Evolutionary conservation across 2,888 invertebrate species (phyloP), one percentile per base, ranked within the genome.

Genomic region (Entomobrya proxima): DNA sequence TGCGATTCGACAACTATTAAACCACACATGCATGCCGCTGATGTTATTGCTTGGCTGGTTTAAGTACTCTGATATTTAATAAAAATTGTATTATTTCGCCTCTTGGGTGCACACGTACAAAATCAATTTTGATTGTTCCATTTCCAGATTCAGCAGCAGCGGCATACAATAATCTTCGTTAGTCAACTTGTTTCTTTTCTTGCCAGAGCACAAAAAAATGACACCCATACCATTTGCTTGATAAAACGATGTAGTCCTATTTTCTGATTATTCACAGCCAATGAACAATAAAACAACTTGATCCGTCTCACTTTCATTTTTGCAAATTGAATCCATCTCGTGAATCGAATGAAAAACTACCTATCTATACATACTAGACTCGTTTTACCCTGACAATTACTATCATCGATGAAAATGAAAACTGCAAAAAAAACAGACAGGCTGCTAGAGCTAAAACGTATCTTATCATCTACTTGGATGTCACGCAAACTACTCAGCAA

Each of bases 261-360:
- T 44, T 67, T 72, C 13, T 72, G 47, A 37, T 67, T 72, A 47
- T 47, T 44, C 72, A n/a, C 47, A 72, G 47, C 30, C 47, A 47
- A n/a, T 30, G 32, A 44, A 47, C 30, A 72, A 72, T 72, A 47
- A 72, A 18, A 47, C 30, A 72, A 72, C 72, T 35, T 72, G 72
- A 72, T 27, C 72, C 72, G 27, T 72, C 72, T 72, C 32, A 72
- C 47, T 72, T 72, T 72, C 72, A 47, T 72, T 72, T 72, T 47
- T 44, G 72, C 72, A 72, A 72, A 72, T 72, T 47, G 44, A 72
- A 18, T 72, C 18, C 40, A 30, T 27, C 27, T 24, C 27, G 44
- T 6, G 5, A 47, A 58, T 30, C 58, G 47, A 72, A 47, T 30
- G 27, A 47, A 15, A 35, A 44, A 4, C 61, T 61, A 27, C 30